Percentiles rank a stretch among this genome's conserved stretches.
Conservation (phyloP, 2,113 vertebrate species). For the Microcebus tavaratra region DNA sequence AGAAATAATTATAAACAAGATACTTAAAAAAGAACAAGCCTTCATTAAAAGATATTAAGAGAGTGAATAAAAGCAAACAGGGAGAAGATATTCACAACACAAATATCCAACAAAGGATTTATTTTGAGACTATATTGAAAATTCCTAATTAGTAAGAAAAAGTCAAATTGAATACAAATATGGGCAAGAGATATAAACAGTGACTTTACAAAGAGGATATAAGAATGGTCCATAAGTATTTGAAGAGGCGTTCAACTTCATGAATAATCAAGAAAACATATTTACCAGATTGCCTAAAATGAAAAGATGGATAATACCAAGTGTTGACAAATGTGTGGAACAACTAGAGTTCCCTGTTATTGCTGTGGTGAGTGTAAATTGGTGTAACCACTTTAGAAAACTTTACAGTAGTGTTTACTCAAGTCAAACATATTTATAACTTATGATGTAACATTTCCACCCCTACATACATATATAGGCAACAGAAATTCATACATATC, state of each 20-base stretch:
- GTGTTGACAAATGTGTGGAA: background rate
- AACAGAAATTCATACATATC: background rate
- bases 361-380: background rate
- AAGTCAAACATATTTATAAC: background rate
- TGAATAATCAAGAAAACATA: background rate
- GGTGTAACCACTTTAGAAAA: background rate
- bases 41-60: slow-evolving; percentile 21
- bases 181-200: background rate
- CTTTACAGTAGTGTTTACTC: background rate
- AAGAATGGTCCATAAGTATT: background rate
- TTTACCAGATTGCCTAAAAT: background rate
- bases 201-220: background rate
- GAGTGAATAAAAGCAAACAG: background rate
- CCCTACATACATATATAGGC: background rate
- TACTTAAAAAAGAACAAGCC: background rate
- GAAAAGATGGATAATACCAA: background rate
- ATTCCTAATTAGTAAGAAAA: background rate
- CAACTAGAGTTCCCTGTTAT: background rate
- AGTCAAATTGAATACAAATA: background rate
- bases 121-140: background rate
- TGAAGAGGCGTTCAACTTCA: background rate
- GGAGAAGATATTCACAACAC: background rate
- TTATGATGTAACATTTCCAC: background rate
- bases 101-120: background rate
- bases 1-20: background rate